phyloP scores from a whole-genome alignment of 92 coral and sea anemone species.

The Micromussa lordhowensis region DNA sequence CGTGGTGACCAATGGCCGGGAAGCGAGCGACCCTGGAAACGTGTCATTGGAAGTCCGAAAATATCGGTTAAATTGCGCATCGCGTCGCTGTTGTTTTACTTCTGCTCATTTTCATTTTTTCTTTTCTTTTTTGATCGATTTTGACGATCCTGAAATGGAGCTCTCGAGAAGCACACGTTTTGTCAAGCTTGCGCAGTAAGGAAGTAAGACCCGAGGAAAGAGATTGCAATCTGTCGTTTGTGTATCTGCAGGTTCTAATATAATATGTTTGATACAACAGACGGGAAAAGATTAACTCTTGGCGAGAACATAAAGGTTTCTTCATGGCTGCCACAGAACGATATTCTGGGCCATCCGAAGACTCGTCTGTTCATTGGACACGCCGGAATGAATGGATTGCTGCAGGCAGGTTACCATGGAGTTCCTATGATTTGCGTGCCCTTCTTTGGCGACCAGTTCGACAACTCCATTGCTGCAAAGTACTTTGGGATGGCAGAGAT shows the following conservation, averaged over 20 bases:
- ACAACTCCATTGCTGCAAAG: conserved; percentile 56
- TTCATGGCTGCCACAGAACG: conserved; percentile 80
- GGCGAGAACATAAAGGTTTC: conserved; percentile 50
- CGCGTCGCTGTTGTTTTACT: too few relatives aligned
- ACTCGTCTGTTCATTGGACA: conserved; percentile 69
- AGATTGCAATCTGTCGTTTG: background rate
- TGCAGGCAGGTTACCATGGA: conserved; percentile 72
- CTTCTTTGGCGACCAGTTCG: conserved; percentile 68
- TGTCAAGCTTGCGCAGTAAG: too few relatives aligned
- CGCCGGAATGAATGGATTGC: conserved; percentile 64
- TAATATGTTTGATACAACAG: background rate
- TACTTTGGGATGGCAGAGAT: conserved; percentile 62
- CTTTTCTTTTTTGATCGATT: too few relatives aligned
- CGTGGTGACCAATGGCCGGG: too few relatives aligned
- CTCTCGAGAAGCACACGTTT: too few relatives aligned
- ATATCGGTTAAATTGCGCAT: too few relatives aligned
- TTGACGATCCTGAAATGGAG: too few relatives aligned
- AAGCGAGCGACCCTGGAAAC: too few relatives aligned
- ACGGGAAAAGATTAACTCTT: background rate
- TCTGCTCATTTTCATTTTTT: too few relatives aligned
- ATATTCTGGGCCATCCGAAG: conserved; percentile 74
- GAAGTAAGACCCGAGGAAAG: too few relatives aligned
- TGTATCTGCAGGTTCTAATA: background rate
- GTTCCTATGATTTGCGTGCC: conserved; percentile 74
- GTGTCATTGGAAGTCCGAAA: too few relatives aligned